A percentile compares a stretch with the other conserved stretches of the same genome.
Conservation (phyloP, 2,797 vertebrate genomes). For the Florisuga fusca region DNA sequence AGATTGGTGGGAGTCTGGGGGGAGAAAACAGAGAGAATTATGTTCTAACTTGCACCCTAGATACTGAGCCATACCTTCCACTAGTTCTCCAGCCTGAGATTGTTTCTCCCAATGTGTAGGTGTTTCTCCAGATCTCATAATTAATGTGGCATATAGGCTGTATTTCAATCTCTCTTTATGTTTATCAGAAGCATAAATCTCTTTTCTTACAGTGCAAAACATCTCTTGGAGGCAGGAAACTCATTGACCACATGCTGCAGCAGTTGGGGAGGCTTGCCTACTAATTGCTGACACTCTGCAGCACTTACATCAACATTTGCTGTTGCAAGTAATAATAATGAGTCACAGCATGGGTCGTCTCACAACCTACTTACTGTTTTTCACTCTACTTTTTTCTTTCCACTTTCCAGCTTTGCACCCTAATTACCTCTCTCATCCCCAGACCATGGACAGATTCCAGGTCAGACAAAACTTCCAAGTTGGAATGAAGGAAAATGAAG, state of each 20-base stretch:
- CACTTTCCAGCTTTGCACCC: neutral
- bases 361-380: neutral
- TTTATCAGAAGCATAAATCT: conserved; percentile 46
- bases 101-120: neutral
- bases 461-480: neutral
- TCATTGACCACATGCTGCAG: conserved; percentile 68
- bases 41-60: neutral
- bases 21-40: neutral
- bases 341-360: neutral
- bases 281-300: conserved; percentile 59
- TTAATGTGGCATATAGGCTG: neutral
- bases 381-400: neutral
- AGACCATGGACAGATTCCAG: neutral
- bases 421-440: neutral
- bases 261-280: conserved; percentile 51
- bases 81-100: neutral
- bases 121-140: neutral
- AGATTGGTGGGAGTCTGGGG: conserved; percentile 21
- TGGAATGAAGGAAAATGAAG: neutral
- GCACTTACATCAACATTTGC: conserved; percentile 63
- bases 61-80: neutral
- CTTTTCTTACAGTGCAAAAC: conserved; percentile 29
- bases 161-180: conserved; percentile 47
- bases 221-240: conserved; percentile 61
- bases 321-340: conserved; percentile 52